Evolutionary conservation across 1,140 invertebrate species (phyloP).

Genomic region (Vollenhovia emeryi): DNA sequence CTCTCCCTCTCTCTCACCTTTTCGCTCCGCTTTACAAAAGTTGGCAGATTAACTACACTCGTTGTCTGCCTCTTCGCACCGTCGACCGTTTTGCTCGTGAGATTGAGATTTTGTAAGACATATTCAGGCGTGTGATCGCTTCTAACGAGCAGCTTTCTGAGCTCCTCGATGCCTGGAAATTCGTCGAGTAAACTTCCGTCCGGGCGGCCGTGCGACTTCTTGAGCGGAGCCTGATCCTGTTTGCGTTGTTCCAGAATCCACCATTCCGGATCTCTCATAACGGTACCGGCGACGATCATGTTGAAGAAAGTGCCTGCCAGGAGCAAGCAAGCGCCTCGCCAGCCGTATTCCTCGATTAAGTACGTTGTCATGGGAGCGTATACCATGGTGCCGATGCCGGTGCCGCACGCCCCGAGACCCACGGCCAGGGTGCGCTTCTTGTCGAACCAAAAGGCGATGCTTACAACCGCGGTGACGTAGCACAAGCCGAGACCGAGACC

Average conservation of each 20-base stretch:
- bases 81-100: slow-evolving; percentile 83
- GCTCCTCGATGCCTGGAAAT: slow-evolving; percentile 88
- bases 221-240: slow-evolving; percentile 70
- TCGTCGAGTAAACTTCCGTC: slow-evolving; percentile 84
- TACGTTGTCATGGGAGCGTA: slow-evolving; percentile 93
- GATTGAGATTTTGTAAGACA: slow-evolving; percentile 88
- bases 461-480: slow-evolving; percentile 96
- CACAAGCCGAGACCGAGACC: slow-evolving; percentile 94
- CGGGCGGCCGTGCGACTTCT: slow-evolving; percentile 81
- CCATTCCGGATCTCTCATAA: slow-evolving; percentile 95
- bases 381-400: slow-evolving; percentile 94
- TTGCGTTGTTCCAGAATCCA: slow-evolving; percentile 88
- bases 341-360: slow-evolving; percentile 92
- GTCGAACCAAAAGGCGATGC: slow-evolving; percentile 98
- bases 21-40: slow-evolving; percentile 89
- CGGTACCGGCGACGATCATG: slow-evolving; percentile 94
- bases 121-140: slow-evolving; percentile 89
- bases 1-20: slow-evolving; percentile 83
- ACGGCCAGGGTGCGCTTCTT: slow-evolving; percentile 96
- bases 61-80: slow-evolving; percentile 77
- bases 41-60: slow-evolving; percentile 91
- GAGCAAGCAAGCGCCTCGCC: slow-evolving; percentile 94
- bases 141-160: slow-evolving; percentile 88
- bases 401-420: slow-evolving; percentile 96
- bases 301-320: slow-evolving; percentile 94